Percentiles rank a stretch among this genome's conserved stretches.
Conservation (phyloP, 2,113 vertebrate species). For the Nestor notabilis region DNA sequence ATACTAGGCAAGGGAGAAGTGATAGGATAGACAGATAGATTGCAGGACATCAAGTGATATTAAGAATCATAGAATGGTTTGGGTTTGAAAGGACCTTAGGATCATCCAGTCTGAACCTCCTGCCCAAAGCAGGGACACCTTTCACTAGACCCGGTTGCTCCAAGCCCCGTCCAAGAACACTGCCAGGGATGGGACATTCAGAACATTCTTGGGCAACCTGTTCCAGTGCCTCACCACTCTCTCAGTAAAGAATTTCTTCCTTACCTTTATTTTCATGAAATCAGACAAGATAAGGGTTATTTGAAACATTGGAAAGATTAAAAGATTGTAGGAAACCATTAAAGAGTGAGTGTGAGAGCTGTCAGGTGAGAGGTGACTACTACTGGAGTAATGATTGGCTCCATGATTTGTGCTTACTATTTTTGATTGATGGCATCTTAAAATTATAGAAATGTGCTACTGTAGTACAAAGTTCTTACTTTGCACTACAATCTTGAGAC, state of each 20-base stretch:
- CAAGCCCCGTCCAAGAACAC: neutral
- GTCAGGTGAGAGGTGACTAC: neutral
- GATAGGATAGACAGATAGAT: neutral
- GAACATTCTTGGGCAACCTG: neutral
- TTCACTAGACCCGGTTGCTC: neutral
- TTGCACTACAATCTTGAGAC: neutral
- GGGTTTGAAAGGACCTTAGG: neutral
- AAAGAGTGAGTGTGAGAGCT: neutral
- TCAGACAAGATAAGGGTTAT: neutral
- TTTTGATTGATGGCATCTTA: neutral
- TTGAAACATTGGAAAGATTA: neutral
- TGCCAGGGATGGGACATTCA: neutral
- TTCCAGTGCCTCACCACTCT: neutral
- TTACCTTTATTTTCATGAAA: neutral
- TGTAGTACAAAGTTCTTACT: neutral
- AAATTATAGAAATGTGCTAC: neutral
- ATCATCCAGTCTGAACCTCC: neutral
- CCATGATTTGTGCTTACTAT: neutral
- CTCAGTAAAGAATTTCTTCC: no score
- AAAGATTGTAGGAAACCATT: neutral
- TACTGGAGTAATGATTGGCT: neutral
- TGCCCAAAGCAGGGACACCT: neutral
- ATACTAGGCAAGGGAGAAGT: neutral
- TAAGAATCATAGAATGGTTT: neutral
- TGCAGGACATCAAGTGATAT: neutral